phyloP scores from a whole-genome alignment of 1,140 invertebrate genomes.

The Lutraria rhynchaena region DNA sequence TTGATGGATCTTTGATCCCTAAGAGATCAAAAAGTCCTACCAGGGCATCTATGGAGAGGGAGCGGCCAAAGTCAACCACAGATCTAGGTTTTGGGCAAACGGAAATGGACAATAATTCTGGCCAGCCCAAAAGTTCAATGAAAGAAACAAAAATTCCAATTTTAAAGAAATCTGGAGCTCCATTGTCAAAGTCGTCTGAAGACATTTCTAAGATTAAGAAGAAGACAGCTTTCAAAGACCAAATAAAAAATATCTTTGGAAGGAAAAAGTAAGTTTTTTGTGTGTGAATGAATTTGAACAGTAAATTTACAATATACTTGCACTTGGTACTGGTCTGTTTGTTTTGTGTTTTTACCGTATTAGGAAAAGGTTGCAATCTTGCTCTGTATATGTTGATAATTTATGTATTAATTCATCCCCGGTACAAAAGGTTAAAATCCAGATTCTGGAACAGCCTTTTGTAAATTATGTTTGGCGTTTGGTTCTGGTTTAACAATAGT shows the following conservation, averaged over 20 bases:
- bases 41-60: slow-evolving; percentile 38
- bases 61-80: slow-evolving; percentile 51
- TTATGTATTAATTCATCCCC: too few relatives aligned
- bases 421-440: too few relatives aligned
- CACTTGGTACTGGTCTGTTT: slow-evolving; percentile 4
- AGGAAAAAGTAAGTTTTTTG: slow-evolving; percentile 58
- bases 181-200: slow-evolving; percentile 54
- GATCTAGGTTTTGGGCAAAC: slow-evolving; percentile 10
- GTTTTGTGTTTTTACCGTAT: too few relatives aligned
- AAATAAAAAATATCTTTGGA: slow-evolving; percentile 56
- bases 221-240: slow-evolving; percentile 57
- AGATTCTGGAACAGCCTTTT: too few relatives aligned
- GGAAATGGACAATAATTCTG: neutral
- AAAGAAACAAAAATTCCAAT: slow-evolving; percentile 59
- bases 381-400: too few relatives aligned
- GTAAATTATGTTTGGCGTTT: too few relatives aligned
- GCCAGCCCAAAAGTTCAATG: slow-evolving; percentile 37
- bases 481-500: too few relatives aligned
- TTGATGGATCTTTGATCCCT: slow-evolving; percentile 47
- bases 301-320: too few relatives aligned
- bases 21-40: slow-evolving; percentile 51
- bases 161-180: slow-evolving; percentile 33
- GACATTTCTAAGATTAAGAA: slow-evolving; percentile 59
- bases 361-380: too few relatives aligned
- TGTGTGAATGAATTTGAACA: neutral